Base-by-base conservation (phyloP, 2,113 vertebrate genomes). In the Edolisoma coerulescens region DNA sequence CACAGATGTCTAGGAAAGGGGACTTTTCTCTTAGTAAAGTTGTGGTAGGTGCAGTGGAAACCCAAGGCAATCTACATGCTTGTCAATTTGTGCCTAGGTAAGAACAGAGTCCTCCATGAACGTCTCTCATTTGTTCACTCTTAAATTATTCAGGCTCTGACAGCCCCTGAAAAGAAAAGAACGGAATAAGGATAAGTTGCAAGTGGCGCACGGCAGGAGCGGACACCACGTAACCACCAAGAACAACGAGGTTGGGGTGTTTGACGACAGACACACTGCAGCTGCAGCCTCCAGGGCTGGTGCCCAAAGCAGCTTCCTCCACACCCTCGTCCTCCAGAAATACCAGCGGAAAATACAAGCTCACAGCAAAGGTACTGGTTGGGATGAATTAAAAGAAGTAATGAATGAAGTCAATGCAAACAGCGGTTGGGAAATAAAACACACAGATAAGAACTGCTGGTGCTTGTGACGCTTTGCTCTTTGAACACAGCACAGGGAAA, bases 41-140 rank as follows among this genome's bases (percentile, higher is more conserved):
- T 97, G 95, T 96, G 96, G 96, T 95, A 97, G 96, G 95, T 96
- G 95, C 95, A 96, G 90, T 94, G 93, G 95, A 97, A 96, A 96
- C 92, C 92, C 94, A 96, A 93, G 95, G 95, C 96, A 95, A 97
- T 94, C 92, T 96, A 96, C 93, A 93, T 90, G 95, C 93, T 92
- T 95, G 95, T 92, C 95, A 95, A 90, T 93, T 81, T 96, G 93
- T 94, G 96, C 95, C 96, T 97, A 97, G 95, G 95, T 90, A 94
- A 96, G 92, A 95, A 97, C 47, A 96, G 93, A 93, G 95, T 96
- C 96, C 93, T 96, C 92, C 96, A 71, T 93, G 96, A 94, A 94
- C 86, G 92, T 90, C 90, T 93, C 64, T 92, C 95, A 96, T 95
- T 95, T 94, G 93, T 96, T 97, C 96, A 92, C 96, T 96, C 92